Base-by-base conservation (phyloP, 1,140 invertebrate species). In the Drosophila triauraria region DNA sequence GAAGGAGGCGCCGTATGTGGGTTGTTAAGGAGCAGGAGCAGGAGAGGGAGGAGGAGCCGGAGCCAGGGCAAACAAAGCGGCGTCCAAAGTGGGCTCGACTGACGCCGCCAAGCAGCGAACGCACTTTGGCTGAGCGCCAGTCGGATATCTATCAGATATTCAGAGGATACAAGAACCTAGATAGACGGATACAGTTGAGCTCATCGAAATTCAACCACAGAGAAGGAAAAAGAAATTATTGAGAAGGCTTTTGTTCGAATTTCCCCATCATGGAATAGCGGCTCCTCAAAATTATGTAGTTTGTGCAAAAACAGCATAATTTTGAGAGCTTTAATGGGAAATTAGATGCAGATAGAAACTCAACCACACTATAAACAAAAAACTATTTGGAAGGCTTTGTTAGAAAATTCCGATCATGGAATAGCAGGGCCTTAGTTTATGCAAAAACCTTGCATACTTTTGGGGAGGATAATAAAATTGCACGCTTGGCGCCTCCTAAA, bases 91-190 rank as follows among this genome's bases (percentile, higher is more conserved):
- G 59, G 68, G 70, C 72, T 80, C 65, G 62, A 54, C 32, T 62
- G 58, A 75, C 63, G 65, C 60, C 56, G 72, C 81, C 75, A 71
- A 78, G 53, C 53, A 78, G 78, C 75, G 63, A 81, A 88, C 85
- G 85, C 84, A 88, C 81, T 85, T 78, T 88, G 85, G 85, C 74
- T 32, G 20, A 61, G 53, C 56, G 85, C 85, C 85, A 88, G 51
- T 44, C 53, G 54, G 54, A 67, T 67, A 56, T 56, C 53, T 40
- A 40, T 56, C 53, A 38, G 60, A 30, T 58, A 51, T 64, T 50
- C 17, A 25, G 7, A 40, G n/a, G 61, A 62, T 57, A 57, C 60
- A 57, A 32, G 30, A 13, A 40, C 40, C 53, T 6, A 60, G 27
- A 38, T 46, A 25, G 27, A 40, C 32, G 15, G 35, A 53, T 53